Evolutionary conservation across 2,113 vertebrate species (phyloP).

Genomic region (Hydrochoerus hydrochaeris): DNA sequence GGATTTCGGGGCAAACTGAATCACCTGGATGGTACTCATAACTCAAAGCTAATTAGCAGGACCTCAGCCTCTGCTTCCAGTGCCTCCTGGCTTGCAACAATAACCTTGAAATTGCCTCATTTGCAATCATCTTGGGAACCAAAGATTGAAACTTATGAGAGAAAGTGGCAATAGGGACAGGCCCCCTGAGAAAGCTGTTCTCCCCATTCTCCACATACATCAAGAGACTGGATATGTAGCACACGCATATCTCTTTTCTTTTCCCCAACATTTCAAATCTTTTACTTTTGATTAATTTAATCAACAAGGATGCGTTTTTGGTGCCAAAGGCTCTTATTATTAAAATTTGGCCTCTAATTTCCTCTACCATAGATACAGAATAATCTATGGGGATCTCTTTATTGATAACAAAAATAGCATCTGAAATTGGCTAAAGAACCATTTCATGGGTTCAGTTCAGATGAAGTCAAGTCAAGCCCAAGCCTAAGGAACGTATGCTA

Average conservation of each 20-base stretch:
- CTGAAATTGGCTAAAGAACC: slow-evolving; percentile 12
- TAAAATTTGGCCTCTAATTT: slow-evolving; percentile 25
- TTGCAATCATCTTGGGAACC: slow-evolving; percentile 15
- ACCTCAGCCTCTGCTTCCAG: not conserved
- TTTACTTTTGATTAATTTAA: slow-evolving; percentile 58
- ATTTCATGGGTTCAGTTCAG: slow-evolving; percentile 9
- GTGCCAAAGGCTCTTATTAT: not conserved
- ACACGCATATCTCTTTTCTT: not conserved
- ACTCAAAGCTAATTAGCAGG: slow-evolving; percentile 22
- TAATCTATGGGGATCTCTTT: slow-evolving; percentile 19
- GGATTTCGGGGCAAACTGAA: not conserved
- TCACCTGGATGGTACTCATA: not conserved
- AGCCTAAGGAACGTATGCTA: not conserved
- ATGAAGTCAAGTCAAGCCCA: slow-evolving; percentile 16
- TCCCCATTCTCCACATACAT: not conserved
- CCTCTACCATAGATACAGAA: not conserved
- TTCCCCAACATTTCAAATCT: not conserved
- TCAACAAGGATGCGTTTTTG: slow-evolving; percentile 15
- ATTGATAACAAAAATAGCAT: slow-evolving; percentile 5
- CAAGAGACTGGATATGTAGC: slow-evolving; percentile 5
- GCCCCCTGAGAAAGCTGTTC: not conserved
- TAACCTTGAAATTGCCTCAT: slow-evolving; percentile 40
- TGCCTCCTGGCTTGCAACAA: not conserved
- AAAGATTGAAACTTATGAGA: slow-evolving; percentile 48
- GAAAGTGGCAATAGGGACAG: not conserved